Evolutionary conservation across 2,888 invertebrate species (phyloP).

Genomic region (Stegana nigrithorax): DNA sequence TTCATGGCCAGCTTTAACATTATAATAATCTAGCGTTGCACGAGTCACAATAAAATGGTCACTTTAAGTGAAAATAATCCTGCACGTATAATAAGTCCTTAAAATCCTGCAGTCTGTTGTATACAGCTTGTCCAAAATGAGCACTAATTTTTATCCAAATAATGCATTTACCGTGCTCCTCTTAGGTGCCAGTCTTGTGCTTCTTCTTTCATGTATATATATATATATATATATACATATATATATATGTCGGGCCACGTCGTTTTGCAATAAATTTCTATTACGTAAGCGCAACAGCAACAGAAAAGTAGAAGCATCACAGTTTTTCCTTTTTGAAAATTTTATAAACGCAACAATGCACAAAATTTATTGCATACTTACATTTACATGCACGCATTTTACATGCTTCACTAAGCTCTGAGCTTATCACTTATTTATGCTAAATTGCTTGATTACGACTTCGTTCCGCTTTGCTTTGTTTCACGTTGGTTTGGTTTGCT

Average conservation of each 20-base stretch:
- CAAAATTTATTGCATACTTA: constrained; percentile 55
- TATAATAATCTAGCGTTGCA: too few species aligned
- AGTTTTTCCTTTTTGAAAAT: constrained; percentile 48
- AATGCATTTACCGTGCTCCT: neutral
- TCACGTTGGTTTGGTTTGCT: too few species aligned
- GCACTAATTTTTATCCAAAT: constrained; percentile 40
- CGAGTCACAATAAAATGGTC: neutral
- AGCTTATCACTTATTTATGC: constrained; percentile 9
- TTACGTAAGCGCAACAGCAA: neutral
- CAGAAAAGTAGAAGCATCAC: too few species aligned
- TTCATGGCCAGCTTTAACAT: too few species aligned
- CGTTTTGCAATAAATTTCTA: constrained; percentile 13
- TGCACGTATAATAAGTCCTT: neutral
- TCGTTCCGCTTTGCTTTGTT: too few species aligned
- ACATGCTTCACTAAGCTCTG: too few species aligned
- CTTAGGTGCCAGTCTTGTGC: too few species aligned
- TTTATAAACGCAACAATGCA: constrained; percentile 51
- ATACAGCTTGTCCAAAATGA: constrained; percentile 51
- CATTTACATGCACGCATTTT: too few species aligned
- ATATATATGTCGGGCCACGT: neutral
- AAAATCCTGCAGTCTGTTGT: constrained; percentile 2
- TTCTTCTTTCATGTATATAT: too few species aligned
- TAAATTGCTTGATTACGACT: constrained; percentile 13
- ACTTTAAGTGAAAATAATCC: constrained; percentile 3
- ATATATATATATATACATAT: too few species aligned